Base-by-base conservation (phyloP, 2,797 vertebrate genomes). In the Melanotaenia boesemani region DNA sequence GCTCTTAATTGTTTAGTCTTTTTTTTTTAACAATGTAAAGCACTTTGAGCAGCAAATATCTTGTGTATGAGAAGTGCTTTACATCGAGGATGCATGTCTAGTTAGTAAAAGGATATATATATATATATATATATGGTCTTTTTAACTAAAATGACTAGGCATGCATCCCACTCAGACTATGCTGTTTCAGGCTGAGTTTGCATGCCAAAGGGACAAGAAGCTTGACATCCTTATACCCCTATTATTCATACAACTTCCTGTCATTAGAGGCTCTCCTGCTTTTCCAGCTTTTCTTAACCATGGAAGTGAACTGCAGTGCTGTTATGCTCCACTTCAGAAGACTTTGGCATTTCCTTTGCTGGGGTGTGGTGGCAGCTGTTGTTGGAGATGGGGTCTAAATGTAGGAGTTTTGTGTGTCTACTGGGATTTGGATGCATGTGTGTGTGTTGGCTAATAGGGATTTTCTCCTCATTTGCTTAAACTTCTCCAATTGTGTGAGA, bases 171-270 rank as follows among this genome's bases (percentile, higher is more conserved):
- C 36, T 74, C 50, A 58, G 7, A 62, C 57, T 74, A 11, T 55
- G 39, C 37, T 71, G 50, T 60, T 86, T 56, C 65, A 81, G 61
- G 74, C 66, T 34, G 41, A 69, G 66, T 65, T 77, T 65, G 67
- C 77, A 88, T 74, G 80, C 80, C 79, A 83, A 54, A 67, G 64
- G 75, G 57, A 81, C 71, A 72, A 61, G 71, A 73, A 80, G 56
- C 70, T 77, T 77, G 86, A 91, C 90, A 85, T 88, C 76, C 69
- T 68, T 77, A 80, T 66, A 67, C 81, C 69, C 64, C 75, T 83
- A 87, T 90, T 88, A 92, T 94, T 87, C 83, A 81, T 89, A 84
- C 78, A 81, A 80, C 92, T 93, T 94, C 93, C 93, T 94, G 93
- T 88, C 85, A 93, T 94, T 93, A 93, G 86, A 82, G 83, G 74